These are phyloP conservation scores for Digitonthophagus gazella DNA, from an alignment of 2,888 invertebrate genomes.

Conservation along the genomic window DNA sequence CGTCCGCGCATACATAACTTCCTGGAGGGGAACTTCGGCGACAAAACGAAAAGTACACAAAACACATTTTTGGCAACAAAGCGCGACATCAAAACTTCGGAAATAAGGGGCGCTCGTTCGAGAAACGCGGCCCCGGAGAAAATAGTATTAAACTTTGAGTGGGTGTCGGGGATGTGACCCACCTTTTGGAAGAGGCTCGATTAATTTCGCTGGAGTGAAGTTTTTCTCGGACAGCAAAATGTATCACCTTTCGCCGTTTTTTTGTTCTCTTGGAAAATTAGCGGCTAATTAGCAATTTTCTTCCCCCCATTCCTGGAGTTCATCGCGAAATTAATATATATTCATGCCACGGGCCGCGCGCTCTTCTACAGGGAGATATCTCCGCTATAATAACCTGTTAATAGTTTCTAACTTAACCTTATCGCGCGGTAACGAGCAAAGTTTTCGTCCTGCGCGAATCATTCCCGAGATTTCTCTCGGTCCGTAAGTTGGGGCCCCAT, in stretches of 20 bases:
- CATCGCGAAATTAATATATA: background rate
- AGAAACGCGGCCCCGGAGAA: background rate
- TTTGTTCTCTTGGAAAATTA: background rate
- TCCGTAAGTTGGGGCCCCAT: background rate
- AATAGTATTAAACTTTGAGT: background rate
- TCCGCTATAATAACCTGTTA: conserved; percentile 25
- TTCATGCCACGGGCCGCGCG: background rate
- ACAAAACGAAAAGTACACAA: background rate
- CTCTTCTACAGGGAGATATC: background rate
- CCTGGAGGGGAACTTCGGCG: background rate
- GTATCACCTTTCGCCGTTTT: background rate
- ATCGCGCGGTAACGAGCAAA: conserved; percentile 28
- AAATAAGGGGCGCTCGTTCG: background rate
- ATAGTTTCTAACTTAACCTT: conserved; percentile 24
- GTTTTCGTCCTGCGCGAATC: conserved; percentile 25
- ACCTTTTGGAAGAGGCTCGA: background rate
- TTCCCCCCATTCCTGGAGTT: background rate
- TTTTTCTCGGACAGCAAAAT: background rate
- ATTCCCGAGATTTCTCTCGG: conserved; percentile 24
- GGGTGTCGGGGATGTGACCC: background rate
- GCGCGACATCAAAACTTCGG: background rate
- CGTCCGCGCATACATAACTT: background rate
- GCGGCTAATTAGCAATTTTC: background rate
- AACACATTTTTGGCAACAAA: background rate
- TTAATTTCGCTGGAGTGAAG: background rate